Evolutionary conservation across 2,888 invertebrate genomes (phyloP).

Genomic region (Nebria brevicollis): DNA sequence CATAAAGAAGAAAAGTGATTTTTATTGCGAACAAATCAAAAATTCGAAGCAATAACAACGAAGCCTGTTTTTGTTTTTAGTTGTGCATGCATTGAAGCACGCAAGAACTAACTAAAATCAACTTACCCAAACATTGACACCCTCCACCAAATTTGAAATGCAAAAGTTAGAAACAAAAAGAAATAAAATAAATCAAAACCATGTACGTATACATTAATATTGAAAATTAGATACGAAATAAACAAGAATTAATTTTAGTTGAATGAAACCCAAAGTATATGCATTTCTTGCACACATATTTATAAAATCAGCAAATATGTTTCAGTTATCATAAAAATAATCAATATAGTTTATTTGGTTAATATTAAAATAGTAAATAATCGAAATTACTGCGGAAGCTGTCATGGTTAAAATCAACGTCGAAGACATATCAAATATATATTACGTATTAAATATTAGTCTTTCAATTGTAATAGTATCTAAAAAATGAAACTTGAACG

Average conservation of each 20-base stretch:
- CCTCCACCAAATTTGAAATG: constrained; percentile 48
- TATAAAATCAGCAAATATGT: constrained; percentile 34
- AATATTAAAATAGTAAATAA: neutral
- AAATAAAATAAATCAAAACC: constrained; percentile 36
- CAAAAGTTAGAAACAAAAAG: constrained; percentile 40
- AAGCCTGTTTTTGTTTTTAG: neutral
- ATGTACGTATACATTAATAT: constrained; percentile 31
- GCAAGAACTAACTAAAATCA: constrained; percentile 36
- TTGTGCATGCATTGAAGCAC: constrained; percentile 18
- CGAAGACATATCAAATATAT: neutral
- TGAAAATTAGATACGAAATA: neutral
- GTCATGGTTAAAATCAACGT: neutral
- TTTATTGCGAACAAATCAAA: neutral
- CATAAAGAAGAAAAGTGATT: neutral
- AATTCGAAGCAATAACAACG: neutral
- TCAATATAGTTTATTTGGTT: neutral
- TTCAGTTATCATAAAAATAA: constrained; percentile 24
- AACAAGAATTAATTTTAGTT: neutral
- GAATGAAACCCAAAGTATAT: constrained; percentile 30
- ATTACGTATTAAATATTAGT: neutral
- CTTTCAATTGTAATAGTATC: neutral
- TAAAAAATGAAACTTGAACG: neutral
- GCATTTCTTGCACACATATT: constrained; percentile 35
- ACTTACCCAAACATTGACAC: constrained; percentile 47
- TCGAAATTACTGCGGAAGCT: neutral